Base-by-base conservation (phyloP, 2,113 vertebrate genomes). In the Pseudorectes ferrugineus region DNA sequence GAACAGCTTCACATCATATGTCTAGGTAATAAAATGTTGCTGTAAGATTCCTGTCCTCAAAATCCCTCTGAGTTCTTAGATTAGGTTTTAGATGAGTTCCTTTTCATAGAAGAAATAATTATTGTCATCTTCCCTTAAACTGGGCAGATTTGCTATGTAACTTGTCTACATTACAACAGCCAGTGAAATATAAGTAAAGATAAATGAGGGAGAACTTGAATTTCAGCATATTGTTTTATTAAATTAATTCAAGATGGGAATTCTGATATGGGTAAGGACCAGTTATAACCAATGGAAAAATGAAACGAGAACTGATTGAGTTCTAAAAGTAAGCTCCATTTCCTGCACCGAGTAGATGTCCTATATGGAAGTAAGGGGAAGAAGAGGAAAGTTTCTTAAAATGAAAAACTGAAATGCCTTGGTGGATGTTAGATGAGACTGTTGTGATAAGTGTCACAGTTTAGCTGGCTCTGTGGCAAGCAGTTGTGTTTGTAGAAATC, bases 1-100 rank as follows among this genome's bases (percentile, higher is more conserved):
- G 99, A 61, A 99, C 99, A 29, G 99, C 99, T 38, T 99, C 99
- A 25, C 99, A 99, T 96, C 99, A 99, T 88, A 99, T 99, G 99
- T 99, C 99, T 94, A 99, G 99, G 99, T 99, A 97, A 96, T 76
- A 77, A 88, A 87, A 86, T 29, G 2, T 21, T 92, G 29, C 84
- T 72, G 25, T 90, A 52, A 75, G 25, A 21, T 82, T 75, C 9
- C 4, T 12, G 15, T 76, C 12, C 29, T 87, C 59, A 82, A 43
- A 92, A 59, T 74, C 2, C 26, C 5, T 85, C 26, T 15, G 40
- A 20, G 24, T 74, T 80, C 13, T 24, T 35, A 51, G 8, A 16
- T 59, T 40, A 65, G 35, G 14, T 71, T 16, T 79, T 59, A 61
- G 15, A 49, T 48, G 1, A 80, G 7, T 79, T 25, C 14, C 12